A percentile compares a stretch with the other conserved stretches of the same genome.
Evolutionary conservation across 2,113 vertebrate genomes (phyloP).

Genomic region (Hepsetus odoe): DNA sequence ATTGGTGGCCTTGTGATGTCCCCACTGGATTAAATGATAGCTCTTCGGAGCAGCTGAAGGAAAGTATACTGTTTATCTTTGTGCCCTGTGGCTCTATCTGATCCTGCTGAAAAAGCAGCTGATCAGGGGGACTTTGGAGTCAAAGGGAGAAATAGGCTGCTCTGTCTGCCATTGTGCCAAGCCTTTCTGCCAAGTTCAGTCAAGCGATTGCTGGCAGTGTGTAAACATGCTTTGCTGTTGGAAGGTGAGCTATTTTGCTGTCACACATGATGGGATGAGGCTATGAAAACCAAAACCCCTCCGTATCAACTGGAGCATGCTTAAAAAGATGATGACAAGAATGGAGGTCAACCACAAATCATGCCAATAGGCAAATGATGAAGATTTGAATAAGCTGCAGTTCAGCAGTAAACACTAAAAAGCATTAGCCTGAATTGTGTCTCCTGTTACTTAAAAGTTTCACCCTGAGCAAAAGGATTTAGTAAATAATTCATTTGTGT

Average conservation of each 20-base stretch:
- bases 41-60: slow-evolving; percentile 42
- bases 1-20: slow-evolving; percentile 49
- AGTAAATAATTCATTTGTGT: no score
- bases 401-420: background rate
- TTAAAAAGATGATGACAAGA: slow-evolving; percentile 24
- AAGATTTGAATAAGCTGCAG: background rate
- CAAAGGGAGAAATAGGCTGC: slow-evolving; percentile 25
- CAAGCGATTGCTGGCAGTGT: slow-evolving; percentile 23
- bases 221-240: slow-evolving; percentile 43
- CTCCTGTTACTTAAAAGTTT: background rate
- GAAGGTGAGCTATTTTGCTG: slow-evolving; percentile 26
- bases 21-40: slow-evolving; percentile 55
- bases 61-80: slow-evolving; percentile 44
- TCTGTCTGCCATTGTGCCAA: slow-evolving; percentile 23
- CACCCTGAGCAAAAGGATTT: no score
- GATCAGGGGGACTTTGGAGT: slow-evolving; percentile 44
- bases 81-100: slow-evolving; percentile 39
- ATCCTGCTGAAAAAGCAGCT: slow-evolving; percentile 43
- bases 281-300: slow-evolving; percentile 1
- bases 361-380: slow-evolving; percentile 10
- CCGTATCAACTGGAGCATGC: slow-evolving; percentile 2
- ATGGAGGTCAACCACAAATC: slow-evolving; percentile 20
- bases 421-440: background rate
- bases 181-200: slow-evolving; percentile 25
- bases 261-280: slow-evolving; percentile 14